These are phyloP conservation scores for Drosophila dives DNA, from an alignment of 2,888 invertebrate genomes.

Conservation along the genomic window DNA sequence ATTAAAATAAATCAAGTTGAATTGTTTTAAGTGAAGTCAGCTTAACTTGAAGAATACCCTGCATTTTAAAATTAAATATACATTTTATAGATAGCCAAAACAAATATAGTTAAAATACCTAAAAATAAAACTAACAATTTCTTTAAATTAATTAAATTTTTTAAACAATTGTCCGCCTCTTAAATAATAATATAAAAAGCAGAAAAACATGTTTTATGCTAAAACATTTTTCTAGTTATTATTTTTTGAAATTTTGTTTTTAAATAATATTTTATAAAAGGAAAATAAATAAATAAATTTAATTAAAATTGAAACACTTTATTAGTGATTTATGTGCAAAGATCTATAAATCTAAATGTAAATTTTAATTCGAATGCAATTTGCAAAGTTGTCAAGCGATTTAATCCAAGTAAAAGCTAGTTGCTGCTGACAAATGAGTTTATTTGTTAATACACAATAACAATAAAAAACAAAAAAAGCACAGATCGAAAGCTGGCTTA, in stretches of 20 bases:
- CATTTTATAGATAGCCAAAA: no score
- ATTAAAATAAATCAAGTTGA: not conserved
- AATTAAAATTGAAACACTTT: not conserved
- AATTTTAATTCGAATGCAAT: slow-evolving; percentile 28
- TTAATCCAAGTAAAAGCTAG: not conserved
- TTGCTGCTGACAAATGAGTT: not conserved
- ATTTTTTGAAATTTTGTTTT: no score
- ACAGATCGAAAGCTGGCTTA: slow-evolving; percentile 35
- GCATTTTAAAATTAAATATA: no score
- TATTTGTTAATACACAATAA: not conserved
- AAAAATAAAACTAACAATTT: not conserved
- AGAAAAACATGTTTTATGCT: not conserved
- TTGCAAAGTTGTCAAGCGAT: slow-evolving; percentile 28
- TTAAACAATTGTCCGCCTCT: not conserved
- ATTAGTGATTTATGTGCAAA: slow-evolving; percentile 10
- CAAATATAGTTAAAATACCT: not conserved
- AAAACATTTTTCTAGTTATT: not conserved
- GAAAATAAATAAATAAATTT: no score
- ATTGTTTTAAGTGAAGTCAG: no score
- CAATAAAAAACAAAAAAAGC: not conserved
- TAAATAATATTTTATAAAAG: not conserved
- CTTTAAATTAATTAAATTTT: not conserved
- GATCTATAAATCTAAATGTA: slow-evolving; percentile 25
- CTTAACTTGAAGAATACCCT: no score
- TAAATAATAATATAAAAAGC: not conserved